Evolutionary conservation across 2,113 vertebrate genomes (phyloP).

Genomic region (Otolemur garnettii): DNA sequence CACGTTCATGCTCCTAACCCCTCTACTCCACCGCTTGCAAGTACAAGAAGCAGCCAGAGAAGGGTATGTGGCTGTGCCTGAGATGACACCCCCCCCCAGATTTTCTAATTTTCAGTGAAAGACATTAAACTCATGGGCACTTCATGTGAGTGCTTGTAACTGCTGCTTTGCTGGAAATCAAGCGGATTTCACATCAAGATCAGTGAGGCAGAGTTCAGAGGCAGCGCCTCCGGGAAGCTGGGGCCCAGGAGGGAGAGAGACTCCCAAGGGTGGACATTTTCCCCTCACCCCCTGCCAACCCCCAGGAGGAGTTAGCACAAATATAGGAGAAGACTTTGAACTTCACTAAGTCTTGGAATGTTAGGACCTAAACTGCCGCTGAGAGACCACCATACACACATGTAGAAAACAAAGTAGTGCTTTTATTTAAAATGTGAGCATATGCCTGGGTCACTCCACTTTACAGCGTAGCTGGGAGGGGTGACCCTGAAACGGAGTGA

Average conservation of each 20-base stretch:
- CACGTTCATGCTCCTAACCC: accelerated
- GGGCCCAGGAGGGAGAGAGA: background rate
- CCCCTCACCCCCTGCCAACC: background rate
- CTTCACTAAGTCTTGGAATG: background rate
- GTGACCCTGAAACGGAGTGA: too few relatives aligned
- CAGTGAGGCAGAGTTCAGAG: background rate
- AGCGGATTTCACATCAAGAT: background rate
- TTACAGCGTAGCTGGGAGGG: too few relatives aligned
- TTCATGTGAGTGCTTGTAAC: background rate
- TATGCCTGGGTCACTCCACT: too few relatives aligned
- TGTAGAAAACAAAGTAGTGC: too few relatives aligned
- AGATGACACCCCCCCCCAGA: background rate
- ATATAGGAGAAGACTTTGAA: background rate
- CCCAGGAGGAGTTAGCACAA: background rate
- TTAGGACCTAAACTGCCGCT: too few relatives aligned
- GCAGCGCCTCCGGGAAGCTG: background rate
- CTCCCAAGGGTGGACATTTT: background rate
- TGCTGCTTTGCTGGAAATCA: background rate
- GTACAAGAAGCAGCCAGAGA: accelerated
- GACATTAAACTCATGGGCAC: background rate
- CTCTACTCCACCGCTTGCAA: accelerated
- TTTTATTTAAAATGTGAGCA: too few relatives aligned
- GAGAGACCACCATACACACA: too few relatives aligned
- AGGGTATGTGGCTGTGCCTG: background rate
- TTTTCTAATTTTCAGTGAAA: background rate